Percentiles rank a stretch among this genome's conserved stretches.
Conservation (phyloP, 2,797 vertebrate genomes). For the Thunnus albacares region DNA sequence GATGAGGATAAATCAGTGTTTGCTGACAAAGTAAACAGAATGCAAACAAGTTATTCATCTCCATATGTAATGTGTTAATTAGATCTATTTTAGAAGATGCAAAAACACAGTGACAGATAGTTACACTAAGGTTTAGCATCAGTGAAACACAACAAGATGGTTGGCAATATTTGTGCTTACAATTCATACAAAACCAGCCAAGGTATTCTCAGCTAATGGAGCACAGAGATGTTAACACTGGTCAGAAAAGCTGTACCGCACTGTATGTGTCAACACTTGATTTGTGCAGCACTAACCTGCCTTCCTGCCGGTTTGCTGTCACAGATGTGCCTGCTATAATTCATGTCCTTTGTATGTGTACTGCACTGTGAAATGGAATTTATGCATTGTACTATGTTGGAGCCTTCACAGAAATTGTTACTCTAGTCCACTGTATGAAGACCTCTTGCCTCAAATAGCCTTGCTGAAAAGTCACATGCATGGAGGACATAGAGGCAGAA, state of each 20-base stretch:
- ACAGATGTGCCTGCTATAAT: not conserved
- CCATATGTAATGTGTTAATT: not conserved
- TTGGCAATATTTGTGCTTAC: not conserved
- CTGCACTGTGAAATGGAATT: not conserved
- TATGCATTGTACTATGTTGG: not conserved
- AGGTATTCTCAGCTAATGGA: not conserved
- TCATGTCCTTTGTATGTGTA: not conserved
- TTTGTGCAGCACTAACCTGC: conserved; percentile 20
- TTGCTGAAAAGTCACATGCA: not conserved
- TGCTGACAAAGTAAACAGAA: conserved; percentile 19
- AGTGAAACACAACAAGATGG: not conserved
- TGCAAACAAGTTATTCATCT: conserved; percentile 1
- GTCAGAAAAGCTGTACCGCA: conserved; percentile 14
- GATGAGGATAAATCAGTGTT: conserved; percentile 21
- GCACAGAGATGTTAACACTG: not conserved
- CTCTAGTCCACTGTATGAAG: not conserved
- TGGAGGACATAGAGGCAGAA: not conserved
- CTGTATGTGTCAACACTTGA: conserved; percentile 12
- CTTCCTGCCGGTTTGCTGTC: not conserved
- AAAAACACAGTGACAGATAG: not conserved
- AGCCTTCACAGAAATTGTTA: not conserved
- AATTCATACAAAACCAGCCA: conserved; percentile 12
- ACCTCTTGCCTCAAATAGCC: not conserved
- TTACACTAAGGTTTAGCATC: not conserved
- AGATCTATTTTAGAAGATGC: not conserved